Conservation (phyloP, 2,888 invertebrate genomes). For the Ormyrus thymus region DNA sequence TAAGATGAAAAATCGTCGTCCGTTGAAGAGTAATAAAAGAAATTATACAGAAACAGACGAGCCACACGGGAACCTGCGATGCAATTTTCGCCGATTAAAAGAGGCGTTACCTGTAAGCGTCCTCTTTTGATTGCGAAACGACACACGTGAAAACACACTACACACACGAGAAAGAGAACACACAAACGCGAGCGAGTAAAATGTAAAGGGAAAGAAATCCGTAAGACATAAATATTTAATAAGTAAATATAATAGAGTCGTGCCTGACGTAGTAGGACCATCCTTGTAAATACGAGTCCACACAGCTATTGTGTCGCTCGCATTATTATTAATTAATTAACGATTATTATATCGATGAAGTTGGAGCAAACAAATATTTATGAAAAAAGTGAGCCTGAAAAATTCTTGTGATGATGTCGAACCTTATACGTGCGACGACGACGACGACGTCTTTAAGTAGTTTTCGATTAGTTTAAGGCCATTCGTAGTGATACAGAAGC, state of each 20-base stretch:
- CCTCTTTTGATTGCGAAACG: no score
- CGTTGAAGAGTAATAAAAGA: constrained; percentile 27
- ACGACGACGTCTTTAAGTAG: constrained; percentile 49
- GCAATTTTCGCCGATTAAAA: constrained; percentile 5
- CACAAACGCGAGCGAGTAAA: constrained; percentile 1
- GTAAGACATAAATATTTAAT: constrained; percentile 42
- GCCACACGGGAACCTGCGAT: constrained; percentile 23
- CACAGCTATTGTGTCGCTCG: constrained; percentile 41
- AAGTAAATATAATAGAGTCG: constrained; percentile 55
- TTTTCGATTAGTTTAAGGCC: constrained; percentile 51
- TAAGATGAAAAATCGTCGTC: constrained; percentile 47
- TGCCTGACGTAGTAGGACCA: constrained; percentile 58
- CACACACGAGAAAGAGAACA: no score
- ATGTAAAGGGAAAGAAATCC: neutral
- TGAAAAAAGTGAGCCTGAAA: constrained; percentile 50
- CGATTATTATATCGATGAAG: constrained; percentile 11
- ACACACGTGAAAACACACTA: no score
- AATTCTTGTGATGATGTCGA: constrained; percentile 55
- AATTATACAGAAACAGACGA: neutral
- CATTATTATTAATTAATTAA: constrained; percentile 40
- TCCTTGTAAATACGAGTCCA: constrained; percentile 56
- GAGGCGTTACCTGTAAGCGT: no score
- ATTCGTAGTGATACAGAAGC: constrained; percentile 39
- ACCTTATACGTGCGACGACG: constrained; percentile 41
- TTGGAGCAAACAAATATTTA: constrained; percentile 1